Percentiles rank a stretch among this genome's conserved stretches.
Evolutionary conservation across 2,797 vertebrate genomes (phyloP).

Genomic region (Mus minutoides): DNA sequence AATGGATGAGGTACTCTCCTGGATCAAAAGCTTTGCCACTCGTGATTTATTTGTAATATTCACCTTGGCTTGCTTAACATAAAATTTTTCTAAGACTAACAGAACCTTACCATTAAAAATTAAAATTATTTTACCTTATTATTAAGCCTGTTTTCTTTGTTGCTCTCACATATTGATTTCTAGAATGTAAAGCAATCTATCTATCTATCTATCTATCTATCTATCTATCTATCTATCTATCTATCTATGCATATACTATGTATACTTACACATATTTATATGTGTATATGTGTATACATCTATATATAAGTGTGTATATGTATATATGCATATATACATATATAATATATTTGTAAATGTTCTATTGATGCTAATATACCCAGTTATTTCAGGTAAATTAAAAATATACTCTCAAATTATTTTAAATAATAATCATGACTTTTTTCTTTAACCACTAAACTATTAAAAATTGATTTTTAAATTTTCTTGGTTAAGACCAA

Average conservation of each 20-base stretch:
- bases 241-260: not conserved
- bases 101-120: slow-evolving; percentile 1
- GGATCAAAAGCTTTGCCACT: not conserved
- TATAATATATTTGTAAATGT: not conserved
- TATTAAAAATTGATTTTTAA: not conserved
- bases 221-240: too few species aligned
- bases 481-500: not conserved
- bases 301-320: not conserved
- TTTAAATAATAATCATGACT: not conserved
- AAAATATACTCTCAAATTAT: not conserved
- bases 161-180: not conserved
- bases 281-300: not conserved
- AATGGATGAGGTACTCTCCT: not conserved
- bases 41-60: not conserved
- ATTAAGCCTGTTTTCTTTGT: not conserved
- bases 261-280: not conserved
- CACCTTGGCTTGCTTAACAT: not conserved
- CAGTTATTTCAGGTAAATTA: not conserved
- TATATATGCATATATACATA: not conserved
- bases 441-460: not conserved
- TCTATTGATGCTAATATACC: not conserved
- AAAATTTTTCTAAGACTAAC: slow-evolving; percentile 5
- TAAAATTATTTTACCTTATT: slow-evolving; percentile 31
- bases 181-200: not conserved
- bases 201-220: not conserved